Evolutionary conservation across 1,140 invertebrate species (phyloP).

Genomic region (Brachystomella parvula): DNA sequence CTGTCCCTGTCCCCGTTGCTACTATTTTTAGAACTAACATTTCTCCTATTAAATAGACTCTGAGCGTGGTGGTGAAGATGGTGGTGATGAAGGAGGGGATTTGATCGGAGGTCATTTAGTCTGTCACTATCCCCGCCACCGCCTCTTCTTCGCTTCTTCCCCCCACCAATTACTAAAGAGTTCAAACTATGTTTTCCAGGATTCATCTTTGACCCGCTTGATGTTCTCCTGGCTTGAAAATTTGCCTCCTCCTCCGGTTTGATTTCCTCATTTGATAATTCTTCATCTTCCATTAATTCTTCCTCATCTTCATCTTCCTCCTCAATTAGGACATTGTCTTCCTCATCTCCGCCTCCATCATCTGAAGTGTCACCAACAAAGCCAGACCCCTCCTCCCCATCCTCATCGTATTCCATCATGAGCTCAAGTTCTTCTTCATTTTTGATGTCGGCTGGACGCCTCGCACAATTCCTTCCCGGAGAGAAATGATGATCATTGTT

Average conservation of each 20-base stretch:
- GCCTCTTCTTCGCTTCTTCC: not conserved
- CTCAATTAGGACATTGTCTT: constrained; percentile 32
- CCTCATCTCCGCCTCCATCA: constrained; percentile 33
- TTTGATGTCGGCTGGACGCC: constrained; percentile 1
- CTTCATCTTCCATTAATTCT: not conserved
- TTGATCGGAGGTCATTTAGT: not conserved
- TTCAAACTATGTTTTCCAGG: not conserved
- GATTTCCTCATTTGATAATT: not conserved
- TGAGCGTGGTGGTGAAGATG: constrained; percentile 29
- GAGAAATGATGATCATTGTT: not conserved
- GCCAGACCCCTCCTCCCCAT: constrained; percentile 28
- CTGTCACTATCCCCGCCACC: not conserved
- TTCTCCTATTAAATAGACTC: constrained; percentile 31
- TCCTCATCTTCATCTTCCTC: constrained; percentile 28
- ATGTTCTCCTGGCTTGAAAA: not conserved
- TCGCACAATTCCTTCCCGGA: constrained; percentile 29
- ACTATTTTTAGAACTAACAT: not conserved
- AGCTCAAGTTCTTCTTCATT: constrained; percentile 33
- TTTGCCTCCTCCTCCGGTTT: not conserved
- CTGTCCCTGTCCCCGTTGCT: not conserved
- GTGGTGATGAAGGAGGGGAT: constrained; percentile 13
- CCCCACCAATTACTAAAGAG: not conserved
- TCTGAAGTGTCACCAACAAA: constrained; percentile 32
- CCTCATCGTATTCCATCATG: constrained; percentile 29
- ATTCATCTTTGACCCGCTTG: not conserved